phyloP scores from a whole-genome alignment of 2,113 vertebrate genomes.

The Empidonax alnorum region DNA sequence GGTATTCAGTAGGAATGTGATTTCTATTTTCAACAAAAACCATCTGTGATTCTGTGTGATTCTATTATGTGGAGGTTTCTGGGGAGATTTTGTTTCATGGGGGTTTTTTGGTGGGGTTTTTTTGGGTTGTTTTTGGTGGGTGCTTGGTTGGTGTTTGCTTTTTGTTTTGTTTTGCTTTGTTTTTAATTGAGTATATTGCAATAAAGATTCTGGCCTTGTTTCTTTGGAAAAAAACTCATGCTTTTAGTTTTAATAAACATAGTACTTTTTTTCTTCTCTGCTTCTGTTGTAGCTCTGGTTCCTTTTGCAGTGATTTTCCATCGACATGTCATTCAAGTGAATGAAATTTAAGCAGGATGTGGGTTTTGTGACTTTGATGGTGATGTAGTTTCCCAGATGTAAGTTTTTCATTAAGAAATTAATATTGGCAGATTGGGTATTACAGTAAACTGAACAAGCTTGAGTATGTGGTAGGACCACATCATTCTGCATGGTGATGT shows the following conservation, averaged over 20 bases:
- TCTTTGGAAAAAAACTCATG: neutral
- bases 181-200: neutral
- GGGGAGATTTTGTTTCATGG: neutral
- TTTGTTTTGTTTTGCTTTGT: neutral
- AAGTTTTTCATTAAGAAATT: constrained; percentile 53
- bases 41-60: neutral
- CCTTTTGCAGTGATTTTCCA: constrained; percentile 36
- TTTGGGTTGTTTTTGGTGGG: neutral
- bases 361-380: constrained; percentile 41
- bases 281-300: constrained; percentile 8
- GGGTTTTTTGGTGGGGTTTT: fast-evolving
- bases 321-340: constrained; percentile 27
- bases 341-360: constrained; percentile 41
- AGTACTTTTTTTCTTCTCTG: neutral
- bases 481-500: neutral
- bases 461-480: neutral
- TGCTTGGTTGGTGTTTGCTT: neutral
- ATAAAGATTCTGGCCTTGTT: neutral
- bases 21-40: neutral
- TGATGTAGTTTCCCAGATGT: neutral
- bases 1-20: neutral
- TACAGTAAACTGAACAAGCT: constrained; percentile 12
- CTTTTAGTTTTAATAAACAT: neutral
- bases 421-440: constrained; percentile 36
- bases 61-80: neutral